Percentiles rank a stretch among this genome's conserved stretches.
These are phyloP conservation scores for Pao palembangensis DNA, from an alignment of 2,113 vertebrate genomes.

Conservation along the genomic window DNA sequence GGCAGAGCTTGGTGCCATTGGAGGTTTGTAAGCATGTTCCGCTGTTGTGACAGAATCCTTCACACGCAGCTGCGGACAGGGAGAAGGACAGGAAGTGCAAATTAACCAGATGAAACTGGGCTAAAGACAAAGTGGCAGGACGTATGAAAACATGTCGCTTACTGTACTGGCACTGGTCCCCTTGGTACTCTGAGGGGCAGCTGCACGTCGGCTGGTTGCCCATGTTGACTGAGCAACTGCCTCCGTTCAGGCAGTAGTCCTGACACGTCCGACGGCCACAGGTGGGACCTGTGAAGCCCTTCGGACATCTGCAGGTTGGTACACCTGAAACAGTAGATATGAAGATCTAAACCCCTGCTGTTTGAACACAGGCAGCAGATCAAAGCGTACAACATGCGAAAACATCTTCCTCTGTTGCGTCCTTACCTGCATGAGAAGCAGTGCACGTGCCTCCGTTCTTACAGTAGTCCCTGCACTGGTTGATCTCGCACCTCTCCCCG, in stretches of 20 bases:
- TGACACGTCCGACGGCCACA: slow-evolving; percentile 85
- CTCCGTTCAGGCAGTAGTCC: slow-evolving; percentile 85
- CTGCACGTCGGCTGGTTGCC: slow-evolving; percentile 94
- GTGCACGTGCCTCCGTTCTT: slow-evolving; percentile 92
- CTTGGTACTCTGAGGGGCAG: slow-evolving; percentile 79
- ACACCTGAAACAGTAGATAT: slow-evolving; percentile 71
- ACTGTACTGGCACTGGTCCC: slow-evolving; percentile 95
- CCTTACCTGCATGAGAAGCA: slow-evolving; percentile 84
- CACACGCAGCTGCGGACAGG: slow-evolving; percentile 79
- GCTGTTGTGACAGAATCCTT: slow-evolving; percentile 81
- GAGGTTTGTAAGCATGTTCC: slow-evolving; percentile 83
- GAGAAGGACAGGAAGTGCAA: background rate
- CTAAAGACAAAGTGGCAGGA: background rate
- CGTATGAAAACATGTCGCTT: slow-evolving; percentile 61
- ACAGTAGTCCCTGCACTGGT: slow-evolving; percentile 91
- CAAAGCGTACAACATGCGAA: no score
- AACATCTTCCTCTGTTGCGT: background rate
- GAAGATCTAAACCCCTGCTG: no score
- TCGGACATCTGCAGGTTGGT: slow-evolving; percentile 91
- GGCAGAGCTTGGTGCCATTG: slow-evolving; percentile 80
- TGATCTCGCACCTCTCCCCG: slow-evolving; percentile 87
- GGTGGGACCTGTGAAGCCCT: slow-evolving; percentile 87
- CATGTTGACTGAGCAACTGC: slow-evolving; percentile 86
- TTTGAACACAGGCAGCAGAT: no score
- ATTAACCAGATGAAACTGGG: background rate